Evolutionary conservation across 2,888 invertebrate species (phyloP).

Genomic region (Campoplex nolae): DNA sequence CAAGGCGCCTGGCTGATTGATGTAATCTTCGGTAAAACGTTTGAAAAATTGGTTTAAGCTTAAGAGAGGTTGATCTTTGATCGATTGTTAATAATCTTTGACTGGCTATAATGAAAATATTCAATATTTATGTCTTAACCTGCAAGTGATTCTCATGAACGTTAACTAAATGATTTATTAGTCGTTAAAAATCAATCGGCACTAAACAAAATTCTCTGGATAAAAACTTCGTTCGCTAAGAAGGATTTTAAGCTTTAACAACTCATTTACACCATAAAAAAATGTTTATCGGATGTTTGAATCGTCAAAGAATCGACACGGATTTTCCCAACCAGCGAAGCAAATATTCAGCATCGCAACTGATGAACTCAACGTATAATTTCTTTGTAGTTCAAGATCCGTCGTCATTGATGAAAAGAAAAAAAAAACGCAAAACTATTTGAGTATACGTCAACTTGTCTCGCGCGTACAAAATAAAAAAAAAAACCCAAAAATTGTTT

Average conservation of each 20-base stretch:
- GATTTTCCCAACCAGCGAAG: background rate
- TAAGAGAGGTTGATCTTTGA: background rate
- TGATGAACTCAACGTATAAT: conserved; percentile 5
- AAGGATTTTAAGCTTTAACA: background rate
- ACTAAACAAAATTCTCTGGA: background rate
- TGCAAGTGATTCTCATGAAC: background rate
- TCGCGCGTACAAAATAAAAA: conserved; percentile 10
- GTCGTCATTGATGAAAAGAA: conserved; percentile 10
- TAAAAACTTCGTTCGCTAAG: background rate
- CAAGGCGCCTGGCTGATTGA: background rate
- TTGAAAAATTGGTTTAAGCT: background rate
- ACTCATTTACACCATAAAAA: background rate
- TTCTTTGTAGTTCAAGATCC: conserved; percentile 11
- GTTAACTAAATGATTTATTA: background rate
- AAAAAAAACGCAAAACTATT: conserved; percentile 30
- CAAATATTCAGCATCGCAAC: background rate
- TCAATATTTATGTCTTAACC: background rate
- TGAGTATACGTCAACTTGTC: conserved; percentile 51
- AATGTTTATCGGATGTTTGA: background rate
- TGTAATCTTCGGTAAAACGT: background rate
- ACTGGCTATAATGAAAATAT: background rate
- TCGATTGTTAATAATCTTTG: conserved; percentile 17
- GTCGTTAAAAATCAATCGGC: background rate
- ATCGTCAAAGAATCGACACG: background rate
- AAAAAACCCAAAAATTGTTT: conserved; percentile 42